Percentiles rank a stretch among this genome's conserved stretches.
Evolutionary conservation across 2,888 invertebrate genomes (phyloP).

Genomic region (Luffia ferchaultella): DNA sequence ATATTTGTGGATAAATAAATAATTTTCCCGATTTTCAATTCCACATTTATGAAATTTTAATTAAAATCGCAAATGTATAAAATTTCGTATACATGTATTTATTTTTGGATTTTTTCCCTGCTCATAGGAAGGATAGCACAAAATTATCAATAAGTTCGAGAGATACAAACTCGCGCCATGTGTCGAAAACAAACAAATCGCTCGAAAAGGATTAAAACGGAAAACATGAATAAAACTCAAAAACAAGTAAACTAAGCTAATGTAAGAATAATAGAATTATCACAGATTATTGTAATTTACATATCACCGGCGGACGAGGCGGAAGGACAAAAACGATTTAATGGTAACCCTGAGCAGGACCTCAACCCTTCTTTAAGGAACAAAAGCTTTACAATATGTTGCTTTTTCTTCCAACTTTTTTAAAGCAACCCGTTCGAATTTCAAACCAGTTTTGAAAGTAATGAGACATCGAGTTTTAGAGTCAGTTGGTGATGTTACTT

Average conservation of each 20-base stretch:
- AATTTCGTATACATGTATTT: too few relatives aligned
- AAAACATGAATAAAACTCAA: too few relatives aligned
- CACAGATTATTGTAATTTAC: slow-evolving; percentile 61
- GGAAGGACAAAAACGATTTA: slow-evolving; percentile 63
- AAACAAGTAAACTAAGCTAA: too few relatives aligned
- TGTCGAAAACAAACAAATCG: slow-evolving; percentile 45
- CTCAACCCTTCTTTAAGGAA: slow-evolving; percentile 57
- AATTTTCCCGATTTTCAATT: too few relatives aligned
- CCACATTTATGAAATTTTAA: too few relatives aligned
- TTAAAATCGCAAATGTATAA: too few relatives aligned
- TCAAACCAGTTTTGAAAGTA: slow-evolving; percentile 44
- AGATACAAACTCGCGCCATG: too few relatives aligned
- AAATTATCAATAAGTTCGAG: too few relatives aligned
- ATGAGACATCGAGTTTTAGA: slow-evolving; percentile 37
- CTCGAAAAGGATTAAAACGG: background rate
- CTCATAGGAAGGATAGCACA: too few relatives aligned
- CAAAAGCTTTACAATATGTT: slow-evolving; percentile 62
- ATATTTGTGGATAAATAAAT: too few relatives aligned
- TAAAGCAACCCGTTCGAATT: slow-evolving; percentile 28
- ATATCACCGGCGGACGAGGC: slow-evolving; percentile 56
- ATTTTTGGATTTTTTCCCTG: too few relatives aligned
- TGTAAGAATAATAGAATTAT: slow-evolving; percentile 58
- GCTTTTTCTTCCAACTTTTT: slow-evolving; percentile 37
- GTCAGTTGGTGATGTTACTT: slow-evolving; percentile 49
- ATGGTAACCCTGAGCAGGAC: slow-evolving; percentile 48